Percentiles rank a stretch among this genome's conserved stretches.
Evolutionary conservation across 2,797 vertebrate species (phyloP).

Genomic region (Microhierax caerulescens): DNA sequence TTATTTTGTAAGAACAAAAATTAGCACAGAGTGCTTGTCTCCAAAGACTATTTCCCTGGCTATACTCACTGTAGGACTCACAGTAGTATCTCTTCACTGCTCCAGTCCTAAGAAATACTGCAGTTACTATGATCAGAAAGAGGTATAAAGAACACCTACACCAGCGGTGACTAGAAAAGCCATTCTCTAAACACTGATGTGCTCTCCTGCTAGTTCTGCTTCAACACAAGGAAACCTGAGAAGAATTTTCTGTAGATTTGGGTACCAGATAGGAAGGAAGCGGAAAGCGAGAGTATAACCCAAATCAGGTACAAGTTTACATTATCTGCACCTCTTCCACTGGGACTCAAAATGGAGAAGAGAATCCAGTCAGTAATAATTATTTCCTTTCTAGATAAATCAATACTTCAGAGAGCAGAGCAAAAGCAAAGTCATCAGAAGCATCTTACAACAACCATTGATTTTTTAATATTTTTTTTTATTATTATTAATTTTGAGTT

Average conservation of each 20-base stretch:
- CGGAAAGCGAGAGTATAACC: neutral
- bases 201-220: neutral
- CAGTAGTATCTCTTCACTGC: neutral
- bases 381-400: neutral
- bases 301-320: neutral
- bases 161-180: neutral
- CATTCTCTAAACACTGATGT: neutral
- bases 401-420: neutral
- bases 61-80: neutral
- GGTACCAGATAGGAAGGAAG: neutral
- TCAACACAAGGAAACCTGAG: neutral
- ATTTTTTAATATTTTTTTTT: neutral
- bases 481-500: neutral
- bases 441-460: accelerated
- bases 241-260: neutral
- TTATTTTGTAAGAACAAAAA: neutral
- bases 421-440: neutral
- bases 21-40: neutral
- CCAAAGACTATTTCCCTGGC: neutral
- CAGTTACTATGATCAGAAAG: neutral
- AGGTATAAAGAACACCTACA: neutral
- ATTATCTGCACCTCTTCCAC: neutral
- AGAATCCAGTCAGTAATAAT: neutral
- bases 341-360: neutral
- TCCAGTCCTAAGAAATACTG: neutral